Evolutionary conservation across 2,888 invertebrate species (phyloP), one percentile per base, ranked within the genome.

Genomic region (Zeuzera pyrina): DNA sequence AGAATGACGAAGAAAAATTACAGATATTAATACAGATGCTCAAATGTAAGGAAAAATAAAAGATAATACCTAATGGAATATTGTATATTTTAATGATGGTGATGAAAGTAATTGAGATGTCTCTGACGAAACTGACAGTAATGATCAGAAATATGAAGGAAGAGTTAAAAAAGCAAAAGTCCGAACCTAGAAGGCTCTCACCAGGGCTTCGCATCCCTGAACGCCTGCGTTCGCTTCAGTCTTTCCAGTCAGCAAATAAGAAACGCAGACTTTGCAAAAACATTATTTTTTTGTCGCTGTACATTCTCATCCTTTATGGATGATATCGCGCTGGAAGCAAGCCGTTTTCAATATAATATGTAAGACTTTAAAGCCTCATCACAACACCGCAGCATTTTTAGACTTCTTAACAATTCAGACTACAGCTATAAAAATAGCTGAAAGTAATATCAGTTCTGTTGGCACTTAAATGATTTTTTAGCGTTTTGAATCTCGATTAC

Each of bases 201-300:
- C 84, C 84, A 84, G 81, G 84, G 84, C 78, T 79, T 84, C 57
- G 84, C 73, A 78, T 84, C 84, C 83, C 83, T 81, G 76, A 73
- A 77, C 71, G 79, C 84, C 71, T 76, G 78, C 57, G 83, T 81
- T 70, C 83, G 77, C 68, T 77, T 84, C 78, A 81, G 79, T 73
- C 84, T 84, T 65, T 66, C 68, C 73, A 78, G 81, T 73, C 76
- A 77, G 83, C 81, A 83, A 79, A 77, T 81, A 78, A 81, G 78
- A 81, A 83, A 83, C 57, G 78, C 67, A 81, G 60, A 78, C 64
- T 81, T 83, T 81, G 83, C 83, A 83, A 79, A 77, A 70, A 74
- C 57, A 76, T 76, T 76, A 73, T 63, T 70, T 68, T 65, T 22
- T 31, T 28, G 28, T 30, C 30, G 30, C 19, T 60, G 60, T 65